Evolutionary conservation across 2,888 invertebrate species (phyloP), one percentile per base, ranked within the genome.

Genomic region (Portevinia maculata): DNA sequence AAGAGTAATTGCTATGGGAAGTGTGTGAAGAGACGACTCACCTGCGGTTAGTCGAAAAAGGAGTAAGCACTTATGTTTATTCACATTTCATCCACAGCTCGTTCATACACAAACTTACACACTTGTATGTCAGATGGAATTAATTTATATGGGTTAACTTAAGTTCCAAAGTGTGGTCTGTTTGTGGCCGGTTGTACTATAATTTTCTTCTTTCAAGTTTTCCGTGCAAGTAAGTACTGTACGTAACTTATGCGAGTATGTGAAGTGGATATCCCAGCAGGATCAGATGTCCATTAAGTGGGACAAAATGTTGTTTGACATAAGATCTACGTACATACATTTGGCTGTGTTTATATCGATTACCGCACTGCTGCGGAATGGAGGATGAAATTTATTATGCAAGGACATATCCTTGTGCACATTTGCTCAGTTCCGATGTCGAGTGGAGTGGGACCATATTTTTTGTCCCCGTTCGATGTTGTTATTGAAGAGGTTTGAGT

Each of bases 141-240:
- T 70, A 59, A 70, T 70, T 28, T 48, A 41, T 39, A 59, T 48
- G 59, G 70, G 70, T 70, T 59, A 59, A 70, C 59, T 70, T 39
- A 21, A 59, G 48, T 70, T 59, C 13, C 13, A 70, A 15, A n/a
- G 21, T 53, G 34, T 13, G 34, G 15, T 15, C n/a, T 15, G 30
- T 4, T 28, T 9, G 50, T 30, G 24, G 44, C 4, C 19, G 15
- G 50, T 30, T 50, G 15, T 15, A 15, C 15, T 39, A 15, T n/a
- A 6, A n/a, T 3, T 34, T 1, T 15, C 13, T 37, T 7, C 15
- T 39, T 39, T 39, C 2, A 7, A 39, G 39, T 15, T 15, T 8
- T 15, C 13, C 13, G 1, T 39, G 15, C 15, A 39, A 39, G 39
- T 13, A 15, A 24, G 24, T 24, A 24, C 24, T 24, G 24, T 24